Evolutionary conservation across 30 jellyfish, hydroid and myxozoan species (phyloP).

Genomic region (Aurelia aurita): DNA sequence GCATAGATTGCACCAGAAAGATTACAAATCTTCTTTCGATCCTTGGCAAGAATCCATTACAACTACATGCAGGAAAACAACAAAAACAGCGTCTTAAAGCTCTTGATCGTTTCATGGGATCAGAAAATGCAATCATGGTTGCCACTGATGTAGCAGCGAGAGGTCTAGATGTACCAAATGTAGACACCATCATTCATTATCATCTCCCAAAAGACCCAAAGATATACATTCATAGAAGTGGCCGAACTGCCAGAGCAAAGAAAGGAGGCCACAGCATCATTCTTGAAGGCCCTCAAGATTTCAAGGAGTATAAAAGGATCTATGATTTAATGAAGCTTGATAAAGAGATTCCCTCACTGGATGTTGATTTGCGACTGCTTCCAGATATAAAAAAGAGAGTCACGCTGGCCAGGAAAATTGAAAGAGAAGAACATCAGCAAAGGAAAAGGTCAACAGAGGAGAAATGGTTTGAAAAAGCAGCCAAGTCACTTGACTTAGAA

Average conservation of each 20-base stretch:
- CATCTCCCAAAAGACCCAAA: constrained; percentile 95
- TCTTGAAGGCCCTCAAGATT: constrained; percentile 88
- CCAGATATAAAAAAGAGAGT: constrained; percentile 81
- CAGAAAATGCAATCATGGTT: constrained; percentile 69
- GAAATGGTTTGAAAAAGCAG: constrained; percentile 76
- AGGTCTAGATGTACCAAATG: constrained; percentile 94
- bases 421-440: constrained; percentile 74
- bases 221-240: constrained; percentile 92
- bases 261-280: constrained; percentile 81
- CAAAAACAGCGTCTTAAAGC: constrained; percentile 90
- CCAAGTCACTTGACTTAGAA: constrained; percentile 84
- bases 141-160: constrained; percentile 99
- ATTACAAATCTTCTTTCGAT: constrained; percentile 62
- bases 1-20: constrained; percentile 77
- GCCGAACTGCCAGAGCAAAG: constrained; percentile 94
- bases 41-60: constrained; percentile 80
- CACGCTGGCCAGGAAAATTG: constrained; percentile 78
- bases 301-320: constrained; percentile 77
- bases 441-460: constrained; percentile 56
- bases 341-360: constrained; percentile 62
- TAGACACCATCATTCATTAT: constrained; percentile 84
- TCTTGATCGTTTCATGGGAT: constrained; percentile 67
- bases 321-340: constrained; percentile 65
- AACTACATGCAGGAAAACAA: constrained; percentile 92
- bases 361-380: constrained; percentile 62